phyloP scores from a whole-genome alignment of 2,113 vertebrate species.

The Triplophysa siluroides region DNA sequence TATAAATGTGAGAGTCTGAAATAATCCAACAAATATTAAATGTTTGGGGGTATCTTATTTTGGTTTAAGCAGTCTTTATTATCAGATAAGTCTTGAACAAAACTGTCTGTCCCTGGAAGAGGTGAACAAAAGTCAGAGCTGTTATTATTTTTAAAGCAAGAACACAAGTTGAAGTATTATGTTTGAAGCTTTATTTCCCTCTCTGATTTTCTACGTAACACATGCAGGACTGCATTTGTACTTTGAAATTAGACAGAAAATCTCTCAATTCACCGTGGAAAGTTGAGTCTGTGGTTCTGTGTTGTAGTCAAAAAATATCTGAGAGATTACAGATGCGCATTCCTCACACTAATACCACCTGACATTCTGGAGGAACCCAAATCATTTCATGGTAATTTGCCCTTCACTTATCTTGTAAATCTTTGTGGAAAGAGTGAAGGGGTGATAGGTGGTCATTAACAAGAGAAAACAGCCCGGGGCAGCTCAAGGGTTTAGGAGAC shows the following conservation, averaged over 20 bases:
- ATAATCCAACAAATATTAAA: no score
- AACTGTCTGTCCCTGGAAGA: slow-evolving; percentile 8
- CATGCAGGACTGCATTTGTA: neutral
- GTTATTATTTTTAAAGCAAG: neutral
- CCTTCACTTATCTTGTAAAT: slow-evolving; percentile 73
- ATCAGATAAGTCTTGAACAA: neutral
- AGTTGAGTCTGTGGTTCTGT: neutral
- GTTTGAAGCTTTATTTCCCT: neutral
- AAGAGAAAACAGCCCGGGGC: slow-evolving; percentile 74
- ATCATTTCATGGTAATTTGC: slow-evolving; percentile 75
- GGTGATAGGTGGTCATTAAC: slow-evolving; percentile 75
- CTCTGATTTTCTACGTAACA: slow-evolving; percentile 1
- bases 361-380: slow-evolving; percentile 69
- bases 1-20: no score
- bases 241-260: no score
- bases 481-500: slow-evolving; percentile 63
- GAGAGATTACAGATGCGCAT: slow-evolving; percentile 38
- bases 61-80: no score
- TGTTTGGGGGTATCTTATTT: no score
- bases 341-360: slow-evolving; percentile 67
- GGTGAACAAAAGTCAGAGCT: neutral
- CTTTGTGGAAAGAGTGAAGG: slow-evolving; percentile 70
- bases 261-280: neutral
- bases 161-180: neutral
- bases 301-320: slow-evolving; percentile 41